Evolutionary conservation across 2,797 vertebrate genomes (phyloP).

Genomic region (Cynodonichthys magdalenae): DNA sequence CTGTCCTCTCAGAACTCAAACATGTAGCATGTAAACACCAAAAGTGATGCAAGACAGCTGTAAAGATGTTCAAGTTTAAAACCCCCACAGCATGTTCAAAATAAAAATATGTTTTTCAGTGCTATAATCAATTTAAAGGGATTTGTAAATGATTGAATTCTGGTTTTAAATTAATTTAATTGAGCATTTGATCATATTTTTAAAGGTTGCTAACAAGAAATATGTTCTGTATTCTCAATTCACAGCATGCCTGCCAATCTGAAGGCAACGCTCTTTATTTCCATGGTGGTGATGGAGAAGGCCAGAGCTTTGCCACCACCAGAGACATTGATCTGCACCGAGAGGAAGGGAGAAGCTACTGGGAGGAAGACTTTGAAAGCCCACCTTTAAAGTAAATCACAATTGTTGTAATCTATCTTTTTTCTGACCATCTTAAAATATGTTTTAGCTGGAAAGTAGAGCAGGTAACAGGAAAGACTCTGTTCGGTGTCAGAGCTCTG

Average conservation of each 20-base stretch:
- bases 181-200: too few species aligned
- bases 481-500: neutral
- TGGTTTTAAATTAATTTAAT: too few species aligned
- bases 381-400: slow-evolving; percentile 89
- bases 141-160: neutral
- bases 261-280: slow-evolving; percentile 97
- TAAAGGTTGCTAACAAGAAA: neutral
- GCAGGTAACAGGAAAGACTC: neutral
- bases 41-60: slow-evolving; percentile 2
- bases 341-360: slow-evolving; percentile 92
- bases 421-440: neutral
- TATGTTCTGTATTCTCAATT: slow-evolving; percentile 33
- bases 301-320: slow-evolving; percentile 92
- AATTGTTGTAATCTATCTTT: neutral
- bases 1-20: too few species aligned
- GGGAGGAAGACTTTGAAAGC: slow-evolving; percentile 97
- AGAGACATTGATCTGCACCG: slow-evolving; percentile 92
- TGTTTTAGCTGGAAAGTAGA: neutral
- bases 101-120: neutral
- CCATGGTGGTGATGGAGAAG: slow-evolving; percentile 89
- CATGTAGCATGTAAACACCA: neutral
- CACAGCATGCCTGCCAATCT: slow-evolving; percentile 96
- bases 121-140: neutral
- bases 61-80: neutral
- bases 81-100: neutral